Conservation (phyloP, 2,113 vertebrate genomes). For the Nibea albiflora region DNA sequence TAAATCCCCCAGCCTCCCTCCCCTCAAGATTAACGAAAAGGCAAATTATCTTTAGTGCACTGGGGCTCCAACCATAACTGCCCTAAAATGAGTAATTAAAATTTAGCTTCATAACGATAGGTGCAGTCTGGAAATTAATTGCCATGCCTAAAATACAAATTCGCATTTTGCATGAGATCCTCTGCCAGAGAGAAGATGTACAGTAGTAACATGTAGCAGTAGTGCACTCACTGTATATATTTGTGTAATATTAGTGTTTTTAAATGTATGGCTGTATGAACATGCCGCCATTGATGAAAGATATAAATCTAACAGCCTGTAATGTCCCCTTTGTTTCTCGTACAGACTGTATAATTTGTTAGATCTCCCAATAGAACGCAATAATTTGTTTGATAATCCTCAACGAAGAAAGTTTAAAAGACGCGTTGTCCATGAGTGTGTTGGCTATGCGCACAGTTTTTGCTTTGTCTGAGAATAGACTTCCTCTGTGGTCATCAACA, state of each 20-base stretch:
- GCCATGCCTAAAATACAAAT: conserved; percentile 55
- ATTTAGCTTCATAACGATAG: conserved; percentile 79
- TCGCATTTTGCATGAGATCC: conserved; percentile 51
- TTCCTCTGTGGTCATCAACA: conserved; percentile 53
- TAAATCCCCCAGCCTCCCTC: conserved; percentile 34
- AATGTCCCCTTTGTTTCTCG: background rate
- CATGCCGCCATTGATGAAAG: conserved; percentile 16
- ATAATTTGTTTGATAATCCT: background rate
- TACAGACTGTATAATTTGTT: conserved; percentile 3
- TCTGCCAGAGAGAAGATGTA: conserved; percentile 12
- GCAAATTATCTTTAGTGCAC: conserved; percentile 76
- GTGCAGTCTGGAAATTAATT: conserved; percentile 77
- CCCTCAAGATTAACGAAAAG: conserved; percentile 67
- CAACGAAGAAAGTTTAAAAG: conserved; percentile 17
- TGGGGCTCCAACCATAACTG: conserved; percentile 70
- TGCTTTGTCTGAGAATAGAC: conserved; percentile 47
- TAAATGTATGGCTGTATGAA: conserved; percentile 14
- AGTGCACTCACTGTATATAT: conserved; percentile 1
- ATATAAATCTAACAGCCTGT: conserved; percentile 4
- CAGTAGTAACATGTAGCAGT: conserved; percentile 11
- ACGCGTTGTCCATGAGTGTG: conserved; percentile 19
- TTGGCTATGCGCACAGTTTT: conserved; percentile 19
- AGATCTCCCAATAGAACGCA: conserved; percentile 15
- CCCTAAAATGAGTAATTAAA: conserved; percentile 82
- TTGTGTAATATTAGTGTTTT: conserved; percentile 17